These are phyloP conservation scores for Dorcus parallelipipedus DNA, from an alignment of 2,888 invertebrate species.

Conservation along the genomic window DNA sequence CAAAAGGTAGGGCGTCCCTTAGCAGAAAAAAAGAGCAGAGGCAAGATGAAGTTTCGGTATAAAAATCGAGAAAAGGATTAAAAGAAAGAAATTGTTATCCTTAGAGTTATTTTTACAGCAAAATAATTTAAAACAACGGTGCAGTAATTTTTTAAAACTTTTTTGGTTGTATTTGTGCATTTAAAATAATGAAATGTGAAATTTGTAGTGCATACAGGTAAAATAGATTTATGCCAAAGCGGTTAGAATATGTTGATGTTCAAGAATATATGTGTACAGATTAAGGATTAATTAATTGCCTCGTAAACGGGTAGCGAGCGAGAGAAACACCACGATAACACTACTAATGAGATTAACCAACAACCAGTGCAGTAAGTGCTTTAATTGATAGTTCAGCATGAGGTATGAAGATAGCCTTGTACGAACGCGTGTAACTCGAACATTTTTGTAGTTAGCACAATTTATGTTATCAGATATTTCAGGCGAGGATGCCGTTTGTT, in stretches of 20 bases:
- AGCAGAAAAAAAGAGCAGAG: too few relatives aligned
- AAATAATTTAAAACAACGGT: too few relatives aligned
- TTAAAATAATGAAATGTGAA: too few relatives aligned
- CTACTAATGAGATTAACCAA: constrained; percentile 49
- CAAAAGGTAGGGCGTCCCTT: too few relatives aligned
- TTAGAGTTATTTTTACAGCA: too few relatives aligned
- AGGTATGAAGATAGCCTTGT: constrained; percentile 46
- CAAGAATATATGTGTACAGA: constrained; percentile 38
- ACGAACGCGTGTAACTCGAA: constrained; percentile 25
- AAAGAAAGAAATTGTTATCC: too few relatives aligned
- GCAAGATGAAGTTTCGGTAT: too few relatives aligned
- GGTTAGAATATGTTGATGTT: neutral
- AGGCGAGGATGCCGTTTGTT: constrained; percentile 4
- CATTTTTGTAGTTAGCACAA: constrained; percentile 11
- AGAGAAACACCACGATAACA: constrained; percentile 46
- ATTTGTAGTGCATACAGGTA: too few relatives aligned
- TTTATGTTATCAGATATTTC: constrained; percentile 11
- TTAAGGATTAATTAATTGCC: constrained; percentile 49
- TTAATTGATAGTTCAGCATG: constrained; percentile 46
- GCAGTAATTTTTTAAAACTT: too few relatives aligned
- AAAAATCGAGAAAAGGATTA: too few relatives aligned
- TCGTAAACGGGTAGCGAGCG: constrained; percentile 44
- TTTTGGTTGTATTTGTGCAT: too few relatives aligned
- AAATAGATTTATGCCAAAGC: too few relatives aligned
- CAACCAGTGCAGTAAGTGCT: constrained; percentile 38